Percentiles rank a stretch among this genome's conserved stretches.
phyloP scores from a whole-genome alignment of 2,797 vertebrate species.

The Falco peregrinus region DNA sequence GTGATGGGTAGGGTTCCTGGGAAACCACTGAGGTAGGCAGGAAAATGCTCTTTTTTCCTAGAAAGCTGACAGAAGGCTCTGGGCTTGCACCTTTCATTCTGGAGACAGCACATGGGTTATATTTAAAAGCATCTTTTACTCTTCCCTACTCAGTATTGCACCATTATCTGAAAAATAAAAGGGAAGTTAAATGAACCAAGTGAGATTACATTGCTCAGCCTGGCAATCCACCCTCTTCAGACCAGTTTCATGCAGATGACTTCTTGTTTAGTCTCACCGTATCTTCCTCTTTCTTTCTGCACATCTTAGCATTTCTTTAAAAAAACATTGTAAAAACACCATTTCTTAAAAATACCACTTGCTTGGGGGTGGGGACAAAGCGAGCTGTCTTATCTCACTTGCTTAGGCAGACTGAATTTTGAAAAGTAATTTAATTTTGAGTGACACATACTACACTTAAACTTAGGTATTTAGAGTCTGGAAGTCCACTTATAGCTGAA shows the following conservation, averaged over 20 bases:
- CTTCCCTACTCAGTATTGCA: not conserved
- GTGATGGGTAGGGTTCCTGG: not conserved
- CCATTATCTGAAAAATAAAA: not conserved
- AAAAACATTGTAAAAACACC: not conserved
- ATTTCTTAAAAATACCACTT: not conserved
- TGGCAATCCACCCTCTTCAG: not conserved
- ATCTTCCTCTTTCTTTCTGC: constrained; percentile 56
- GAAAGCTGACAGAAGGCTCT: not conserved
- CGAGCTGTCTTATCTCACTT: not conserved
- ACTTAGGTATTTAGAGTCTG: not conserved
- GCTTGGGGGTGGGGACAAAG: not conserved
- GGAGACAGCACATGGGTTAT: not conserved
- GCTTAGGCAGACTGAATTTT: not conserved
- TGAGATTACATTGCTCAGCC: rapidly evolving
- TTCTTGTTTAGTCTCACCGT: constrained; percentile 22
- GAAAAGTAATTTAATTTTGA: not conserved
- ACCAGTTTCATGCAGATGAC: not conserved
- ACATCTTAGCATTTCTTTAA: not conserved
- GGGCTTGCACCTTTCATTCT: not conserved
- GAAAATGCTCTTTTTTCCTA: not conserved
- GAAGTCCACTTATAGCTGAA: not conserved
- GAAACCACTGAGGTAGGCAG: not conserved
- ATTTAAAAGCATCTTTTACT: not conserved
- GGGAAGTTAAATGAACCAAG: not conserved
- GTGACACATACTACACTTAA: not conserved